Percentiles rank a stretch among this genome's conserved stretches.
Conservation (phyloP, 2,113 vertebrate genomes). For the Lepus americanus region DNA sequence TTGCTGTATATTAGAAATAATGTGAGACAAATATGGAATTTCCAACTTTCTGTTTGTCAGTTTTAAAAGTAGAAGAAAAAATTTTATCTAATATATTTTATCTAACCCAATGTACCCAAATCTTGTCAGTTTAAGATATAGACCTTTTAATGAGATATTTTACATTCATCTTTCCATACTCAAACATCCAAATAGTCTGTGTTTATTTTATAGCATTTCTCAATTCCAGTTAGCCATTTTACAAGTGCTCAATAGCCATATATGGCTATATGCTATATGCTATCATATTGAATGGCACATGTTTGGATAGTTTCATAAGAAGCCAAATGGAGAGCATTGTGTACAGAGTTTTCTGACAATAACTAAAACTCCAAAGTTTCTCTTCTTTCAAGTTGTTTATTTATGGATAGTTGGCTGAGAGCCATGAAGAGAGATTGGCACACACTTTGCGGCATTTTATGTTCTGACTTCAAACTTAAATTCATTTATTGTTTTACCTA, state of each 20-base stretch:
- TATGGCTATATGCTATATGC: too few species aligned
- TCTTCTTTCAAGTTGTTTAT: neutral
- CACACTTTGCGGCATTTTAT: neutral
- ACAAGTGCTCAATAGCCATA: neutral
- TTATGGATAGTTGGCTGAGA: neutral
- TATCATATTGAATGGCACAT: neutral
- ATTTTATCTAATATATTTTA: neutral
- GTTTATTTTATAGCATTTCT: neutral
- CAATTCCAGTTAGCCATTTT: neutral
- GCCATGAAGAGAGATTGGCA: neutral
- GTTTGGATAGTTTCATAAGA: neutral
- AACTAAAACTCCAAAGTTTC: neutral
- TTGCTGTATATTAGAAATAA: neutral
- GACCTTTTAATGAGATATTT: neutral
- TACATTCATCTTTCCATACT: neutral
- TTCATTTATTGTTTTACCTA: constrained; percentile 21
- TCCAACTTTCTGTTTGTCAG: neutral
- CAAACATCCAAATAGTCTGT: neutral
- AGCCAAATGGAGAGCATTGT: neutral
- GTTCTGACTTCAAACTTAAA: neutral
- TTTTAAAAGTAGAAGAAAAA: constrained; percentile 28
- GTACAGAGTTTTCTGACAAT: neutral
- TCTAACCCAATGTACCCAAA: neutral
- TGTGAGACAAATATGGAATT: neutral
- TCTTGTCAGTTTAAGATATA: neutral